Base-by-base conservation (phyloP, 2,797 vertebrate species). In the Falco cherrug region DNA sequence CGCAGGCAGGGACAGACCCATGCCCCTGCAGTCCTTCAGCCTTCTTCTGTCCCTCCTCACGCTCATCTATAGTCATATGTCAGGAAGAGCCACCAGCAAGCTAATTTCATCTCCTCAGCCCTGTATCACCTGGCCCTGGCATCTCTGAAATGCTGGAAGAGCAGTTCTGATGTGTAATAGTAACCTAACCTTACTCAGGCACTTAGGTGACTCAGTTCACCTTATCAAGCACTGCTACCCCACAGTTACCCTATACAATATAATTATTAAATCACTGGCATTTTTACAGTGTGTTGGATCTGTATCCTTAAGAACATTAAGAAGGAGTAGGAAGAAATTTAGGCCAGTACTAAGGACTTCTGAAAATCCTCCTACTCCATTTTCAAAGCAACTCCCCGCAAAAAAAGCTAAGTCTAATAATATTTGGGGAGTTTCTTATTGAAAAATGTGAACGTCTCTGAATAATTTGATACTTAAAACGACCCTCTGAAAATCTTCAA, bases 391-490 rank as follows among this genome's bases (percentile, higher is more conserved):
- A 19, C 3, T 10, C 56, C 4, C 48, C 22, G 15, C 13, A 6
- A 68, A 78, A 37, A 64, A 76, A 54, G 6, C 24, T 37, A 70
- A 71, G 17, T 80, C 18, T 69, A 79, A 56, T 45, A 70, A 35
- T 43, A 93, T 90, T 70, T 70, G 45, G 41, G 48, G 48, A 74
- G 20, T 51, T 89, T 87, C 47, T 68, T 67, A 25, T 1, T 6
- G 59, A 82, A 86, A 81, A 87, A 54, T 21, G 10, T 21, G 39
- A n/a, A 76, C 79, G 20, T 51, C 87, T 89, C 35, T 57, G 35
- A 90, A 86, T 45, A 88, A 76, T 79, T 67, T 68, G 25, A 26
- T 84, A 76, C 84, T 94, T 90, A 60, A 81, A 94, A 60, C 64
- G 63, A 56, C 87, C 31, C n/a, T 84, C 85, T 89, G 37, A 79